phyloP scores from a whole-genome alignment of 53 echinoderm and acorn worm genomes.

The Astropecten irregularis region DNA sequence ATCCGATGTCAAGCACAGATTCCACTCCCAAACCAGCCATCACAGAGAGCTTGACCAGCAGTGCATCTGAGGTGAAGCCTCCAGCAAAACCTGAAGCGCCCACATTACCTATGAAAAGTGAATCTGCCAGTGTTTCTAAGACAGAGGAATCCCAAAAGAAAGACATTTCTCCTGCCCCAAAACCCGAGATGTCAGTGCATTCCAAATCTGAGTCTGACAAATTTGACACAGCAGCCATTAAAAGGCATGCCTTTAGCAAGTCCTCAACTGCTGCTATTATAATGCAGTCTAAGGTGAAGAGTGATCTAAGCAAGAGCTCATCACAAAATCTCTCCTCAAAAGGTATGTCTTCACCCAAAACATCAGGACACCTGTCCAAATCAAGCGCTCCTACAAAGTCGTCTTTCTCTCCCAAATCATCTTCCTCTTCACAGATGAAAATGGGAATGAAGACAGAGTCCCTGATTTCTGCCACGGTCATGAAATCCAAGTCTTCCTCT shows the following conservation, averaged over 20 bases:
- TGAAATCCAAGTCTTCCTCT: constrained; percentile 20
- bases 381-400: constrained; percentile 1
- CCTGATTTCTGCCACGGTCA: not conserved
- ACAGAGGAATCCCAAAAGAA: constrained; percentile 38
- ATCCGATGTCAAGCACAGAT: constrained; percentile 60
- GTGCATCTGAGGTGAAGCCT: not conserved
- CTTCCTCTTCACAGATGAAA: constrained; percentile 27
- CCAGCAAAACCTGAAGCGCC: constrained; percentile 10
- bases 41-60: not conserved
- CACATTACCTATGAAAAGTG: constrained; percentile 34
- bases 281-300: constrained; percentile 37
- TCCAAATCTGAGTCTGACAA: constrained; percentile 29
- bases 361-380: not conserved
- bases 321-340: constrained; percentile 36
- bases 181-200: constrained; percentile 20
- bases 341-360: constrained; percentile 25
- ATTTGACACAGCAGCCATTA: constrained; percentile 28
- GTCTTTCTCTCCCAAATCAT: constrained; percentile 19
- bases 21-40: not conserved
- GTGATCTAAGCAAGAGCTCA: constrained; percentile 55
- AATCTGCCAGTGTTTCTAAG: constrained; percentile 15
- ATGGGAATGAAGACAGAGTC: constrained; percentile 39
- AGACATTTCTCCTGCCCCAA: constrained; percentile 24
- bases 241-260: constrained; percentile 39
- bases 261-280: constrained; percentile 20